These are phyloP conservation scores for Protobothrops mucrosquamatus DNA, from an alignment of 2,113 vertebrate species.

Conservation along the genomic window DNA sequence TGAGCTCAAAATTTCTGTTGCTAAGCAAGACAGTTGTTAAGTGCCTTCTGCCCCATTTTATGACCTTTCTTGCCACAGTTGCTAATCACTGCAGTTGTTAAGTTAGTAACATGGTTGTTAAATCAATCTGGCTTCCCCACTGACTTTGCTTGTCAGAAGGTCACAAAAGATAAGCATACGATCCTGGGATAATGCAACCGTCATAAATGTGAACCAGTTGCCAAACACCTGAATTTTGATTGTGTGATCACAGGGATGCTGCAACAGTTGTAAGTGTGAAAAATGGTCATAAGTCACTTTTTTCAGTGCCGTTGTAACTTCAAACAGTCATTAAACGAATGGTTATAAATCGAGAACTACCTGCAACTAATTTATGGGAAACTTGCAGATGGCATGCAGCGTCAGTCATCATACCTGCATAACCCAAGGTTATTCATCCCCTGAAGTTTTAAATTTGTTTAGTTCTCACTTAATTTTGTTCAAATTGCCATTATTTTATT, in stretches of 20 bases:
- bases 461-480: not conserved
- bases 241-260: not conserved
- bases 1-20: not conserved
- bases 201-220: not conserved
- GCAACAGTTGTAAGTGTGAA: not conserved
- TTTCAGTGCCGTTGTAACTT: not conserved
- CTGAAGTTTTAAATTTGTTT: not conserved
- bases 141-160: too few relatives aligned
- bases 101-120: not conserved
- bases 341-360: not conserved
- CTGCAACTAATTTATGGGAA: not conserved
- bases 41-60: not conserved
- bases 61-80: not conserved
- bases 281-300: not conserved
- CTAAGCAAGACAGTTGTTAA: not conserved
- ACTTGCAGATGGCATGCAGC: not conserved
- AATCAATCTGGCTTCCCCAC: not conserved
- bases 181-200: not conserved
- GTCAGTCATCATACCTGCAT: not conserved
- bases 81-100: not conserved
- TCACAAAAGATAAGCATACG: too few relatives aligned
- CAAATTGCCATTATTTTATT: not conserved
- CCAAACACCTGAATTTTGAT: not conserved
- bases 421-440: not conserved
- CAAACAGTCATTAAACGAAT: not conserved